Evolutionary conservation across 2,888 invertebrate genomes (phyloP), one percentile per base, ranked within the genome.

Genomic region (Allygus modestus): DNA sequence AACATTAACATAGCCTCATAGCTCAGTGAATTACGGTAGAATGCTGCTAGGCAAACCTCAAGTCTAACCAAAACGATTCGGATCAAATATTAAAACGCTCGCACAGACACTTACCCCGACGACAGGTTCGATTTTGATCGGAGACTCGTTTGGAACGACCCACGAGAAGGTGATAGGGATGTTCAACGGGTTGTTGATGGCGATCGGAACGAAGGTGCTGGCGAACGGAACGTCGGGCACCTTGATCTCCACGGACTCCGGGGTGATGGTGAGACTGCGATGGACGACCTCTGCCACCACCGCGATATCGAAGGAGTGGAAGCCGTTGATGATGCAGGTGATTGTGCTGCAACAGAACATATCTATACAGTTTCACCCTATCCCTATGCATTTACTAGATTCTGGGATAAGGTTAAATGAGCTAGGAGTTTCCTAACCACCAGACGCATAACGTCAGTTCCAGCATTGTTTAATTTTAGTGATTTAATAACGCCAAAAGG

Each of bases 101-200:
- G n/a, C n/a, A 7, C 37, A 37, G 5, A 37, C 54, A 69, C 82
- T 71, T 23, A 82, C 75, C 20, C 83, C 83, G 23, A 41, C 15
- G 23, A 75, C 15, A 26, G 83, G 83, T 61, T 83, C 83, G 20
- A 83, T 28, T 33, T 58, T 31, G 41, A 75, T 73, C 12, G 83
- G 75, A 15, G 83, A 83, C 28, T 26, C 54, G 1, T 41, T 26
- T 12, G 75, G 75, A 1, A 75, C 17, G 12, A 41, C 0, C 88
- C 93, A 92, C 77, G 91, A 88, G 89, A 92, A 93, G 4, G 90
- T 87, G 0, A 92, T 92, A 69, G 91, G 90, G 88, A 92, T 92
- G 85, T 92, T 91, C 0, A 93, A 91, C 23, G 91, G 91, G 89
- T 93, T 93, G 87, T 91, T 91, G 46, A 93, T 88, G 87, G 91